Evolutionary conservation across 2,113 vertebrate genomes (phyloP).

Genomic region (Pseudorectes ferrugineus): DNA sequence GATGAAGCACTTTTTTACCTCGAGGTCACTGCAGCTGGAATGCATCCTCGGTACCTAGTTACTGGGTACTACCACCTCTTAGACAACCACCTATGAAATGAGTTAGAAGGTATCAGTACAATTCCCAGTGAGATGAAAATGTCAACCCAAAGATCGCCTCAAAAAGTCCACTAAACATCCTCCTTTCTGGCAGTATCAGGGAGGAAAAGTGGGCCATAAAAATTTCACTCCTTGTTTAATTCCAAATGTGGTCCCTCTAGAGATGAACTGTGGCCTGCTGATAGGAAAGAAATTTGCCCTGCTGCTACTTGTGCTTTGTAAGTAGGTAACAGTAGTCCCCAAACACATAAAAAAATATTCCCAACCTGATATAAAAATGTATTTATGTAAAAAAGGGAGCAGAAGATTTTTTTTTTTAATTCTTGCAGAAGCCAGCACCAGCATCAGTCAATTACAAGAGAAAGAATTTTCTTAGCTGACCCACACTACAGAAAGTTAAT

Average conservation of each 20-base stretch:
- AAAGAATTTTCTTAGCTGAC: conserved; percentile 30
- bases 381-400: conserved; percentile 37
- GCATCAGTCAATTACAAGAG: neutral
- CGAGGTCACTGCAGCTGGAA: neutral
- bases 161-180: neutral
- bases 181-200: neutral
- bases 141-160: neutral
- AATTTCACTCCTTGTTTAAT: conserved; percentile 37
- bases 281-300: conserved; percentile 32
- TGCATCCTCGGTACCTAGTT: neutral
- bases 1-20: neutral
- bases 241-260: conserved; percentile 3
- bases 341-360: conserved; percentile 26
- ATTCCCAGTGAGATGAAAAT: neutral
- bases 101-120: neutral
- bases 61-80: neutral
- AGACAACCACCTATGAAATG: neutral
- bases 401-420: neutral
- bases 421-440: neutral
- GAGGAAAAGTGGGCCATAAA: conserved; percentile 3
- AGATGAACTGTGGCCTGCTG: conserved; percentile 37
- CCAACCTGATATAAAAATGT: conserved; percentile 28
- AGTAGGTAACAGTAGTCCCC: conserved; percentile 39
- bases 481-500: conserved; percentile 40
- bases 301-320: conserved; percentile 3